These are phyloP conservation scores for Heterodera filipjevi DNA, from an alignment of 2,888 invertebrate genomes.

Conservation along the genomic window DNA sequence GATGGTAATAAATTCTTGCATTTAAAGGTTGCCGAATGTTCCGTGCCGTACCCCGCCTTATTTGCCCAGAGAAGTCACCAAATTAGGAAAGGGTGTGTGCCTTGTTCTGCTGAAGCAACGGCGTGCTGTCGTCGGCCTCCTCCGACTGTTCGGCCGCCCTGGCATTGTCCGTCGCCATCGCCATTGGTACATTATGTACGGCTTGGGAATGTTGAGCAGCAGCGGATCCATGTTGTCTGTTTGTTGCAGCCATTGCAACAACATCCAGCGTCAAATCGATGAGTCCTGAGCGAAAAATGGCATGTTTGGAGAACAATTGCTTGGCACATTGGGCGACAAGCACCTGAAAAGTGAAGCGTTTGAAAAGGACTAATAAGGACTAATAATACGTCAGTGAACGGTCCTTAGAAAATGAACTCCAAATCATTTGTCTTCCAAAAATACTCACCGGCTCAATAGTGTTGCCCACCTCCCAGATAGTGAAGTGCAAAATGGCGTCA, in stretches of 20 bases:
- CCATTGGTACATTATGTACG: neutral
- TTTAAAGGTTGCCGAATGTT: no score
- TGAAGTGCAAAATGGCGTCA: constrained; percentile 58
- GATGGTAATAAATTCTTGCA: no score
- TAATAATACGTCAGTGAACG: neutral
- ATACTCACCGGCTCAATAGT: constrained; percentile 30
- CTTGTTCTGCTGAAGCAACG: constrained; percentile 20
- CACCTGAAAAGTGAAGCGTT: constrained; percentile 66
- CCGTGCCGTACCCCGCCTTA: neutral
- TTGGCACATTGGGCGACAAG: constrained; percentile 91
- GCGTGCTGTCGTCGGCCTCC: constrained; percentile 73
- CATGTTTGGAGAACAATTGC: constrained; percentile 90
- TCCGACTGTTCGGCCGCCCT: constrained; percentile 72
- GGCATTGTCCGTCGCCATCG: neutral
- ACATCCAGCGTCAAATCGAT: constrained; percentile 27
- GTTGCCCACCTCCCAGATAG: constrained; percentile 52
- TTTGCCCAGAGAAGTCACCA: constrained; percentile 1
- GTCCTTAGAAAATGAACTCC: no score
- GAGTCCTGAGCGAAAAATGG: constrained; percentile 76
- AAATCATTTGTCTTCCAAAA: neutral
- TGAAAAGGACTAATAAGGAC: neutral
- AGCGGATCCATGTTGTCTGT: neutral
- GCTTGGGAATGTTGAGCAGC: constrained; percentile 68
- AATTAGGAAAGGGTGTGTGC: constrained; percentile 9
- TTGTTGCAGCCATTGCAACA: neutral